Percentiles rank a stretch among this genome's conserved stretches.
Conservation (phyloP, 2,113 vertebrate species). For the Corydoras maculifer region DNA sequence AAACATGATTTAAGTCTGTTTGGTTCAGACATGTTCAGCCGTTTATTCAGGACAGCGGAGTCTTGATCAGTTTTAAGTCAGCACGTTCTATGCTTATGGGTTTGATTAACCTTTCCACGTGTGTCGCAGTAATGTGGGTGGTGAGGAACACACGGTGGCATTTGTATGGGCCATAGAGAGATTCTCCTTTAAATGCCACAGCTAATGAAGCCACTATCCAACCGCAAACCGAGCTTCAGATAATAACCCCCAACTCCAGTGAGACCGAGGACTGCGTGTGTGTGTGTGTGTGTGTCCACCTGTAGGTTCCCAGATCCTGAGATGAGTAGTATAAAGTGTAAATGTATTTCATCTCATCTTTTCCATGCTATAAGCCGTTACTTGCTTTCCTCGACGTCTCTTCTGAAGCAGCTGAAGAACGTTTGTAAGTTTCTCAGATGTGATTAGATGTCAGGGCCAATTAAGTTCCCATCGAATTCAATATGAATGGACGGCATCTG, state of each 20-base stretch:
- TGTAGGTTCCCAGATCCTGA: conserved; percentile 22
- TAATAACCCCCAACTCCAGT: conserved; percentile 41
- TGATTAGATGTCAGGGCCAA: conserved; percentile 16
- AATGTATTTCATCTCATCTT: conserved; percentile 3
- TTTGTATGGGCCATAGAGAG: conserved; percentile 59
- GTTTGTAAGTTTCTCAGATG: not conserved
- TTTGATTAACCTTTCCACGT: conserved; percentile 65
- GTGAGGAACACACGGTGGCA: conserved; percentile 48
- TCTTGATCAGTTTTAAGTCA: conserved; percentile 25
- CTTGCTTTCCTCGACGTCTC: not conserved
- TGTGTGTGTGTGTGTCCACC: conserved; percentile 7
- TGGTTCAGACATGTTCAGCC: too few relatives aligned
- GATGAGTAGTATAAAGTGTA: conserved; percentile 17
- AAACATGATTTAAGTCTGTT: too few relatives aligned
- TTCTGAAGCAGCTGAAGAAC: not conserved
- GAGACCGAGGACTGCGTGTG: not conserved
- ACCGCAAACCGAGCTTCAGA: conserved; percentile 45
- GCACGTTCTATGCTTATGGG: conserved; percentile 47
- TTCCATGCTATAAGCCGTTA: not conserved
- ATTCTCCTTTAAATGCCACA: conserved; percentile 64
- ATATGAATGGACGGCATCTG: conserved; percentile 2
- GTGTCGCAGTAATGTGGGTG: conserved; percentile 59
- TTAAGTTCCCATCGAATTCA: conserved; percentile 15
- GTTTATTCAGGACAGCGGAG: conserved; percentile 1
- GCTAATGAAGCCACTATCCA: conserved; percentile 59